phyloP scores from a whole-genome alignment of 2,797 vertebrate genomes.

The Gadopsis marmoratus region DNA sequence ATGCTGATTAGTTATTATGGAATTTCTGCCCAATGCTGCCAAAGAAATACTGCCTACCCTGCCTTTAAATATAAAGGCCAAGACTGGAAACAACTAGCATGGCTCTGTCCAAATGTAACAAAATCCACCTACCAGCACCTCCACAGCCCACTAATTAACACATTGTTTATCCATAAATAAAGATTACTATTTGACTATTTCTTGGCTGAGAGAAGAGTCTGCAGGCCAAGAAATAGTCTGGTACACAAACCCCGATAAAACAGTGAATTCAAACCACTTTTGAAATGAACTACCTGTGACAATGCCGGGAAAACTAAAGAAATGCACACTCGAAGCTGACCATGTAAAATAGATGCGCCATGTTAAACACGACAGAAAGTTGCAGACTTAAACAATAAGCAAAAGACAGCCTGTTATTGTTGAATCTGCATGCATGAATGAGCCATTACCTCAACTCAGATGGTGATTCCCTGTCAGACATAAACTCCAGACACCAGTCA shows the following conservation, averaged over 20 bases:
- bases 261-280: not conserved
- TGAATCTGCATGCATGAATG: slow-evolving; percentile 10
- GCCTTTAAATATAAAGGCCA: no score
- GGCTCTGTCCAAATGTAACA: not conserved
- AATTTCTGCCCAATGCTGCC: no score
- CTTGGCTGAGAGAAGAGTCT: no score
- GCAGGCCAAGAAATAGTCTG: not conserved
- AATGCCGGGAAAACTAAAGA: not conserved
- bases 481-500: not conserved
- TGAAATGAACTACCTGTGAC: not conserved
- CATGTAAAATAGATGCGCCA: not conserved
- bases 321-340: not conserved
- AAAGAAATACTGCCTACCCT: no score
- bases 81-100: not conserved
- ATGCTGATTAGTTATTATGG: no score
- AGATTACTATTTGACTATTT: no score
- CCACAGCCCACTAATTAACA: not conserved
- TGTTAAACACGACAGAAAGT: not conserved
- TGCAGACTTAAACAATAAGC: not conserved
- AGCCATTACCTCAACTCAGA: not conserved
- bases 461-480: not conserved
- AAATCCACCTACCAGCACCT: not conserved
- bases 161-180: no score
- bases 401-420: not conserved
- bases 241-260: not conserved